Percentiles rank a stretch among this genome's conserved stretches.
These are phyloP conservation scores for Halictus ligatus DNA, from an alignment of 2,888 invertebrate species.

Conservation along the genomic window DNA sequence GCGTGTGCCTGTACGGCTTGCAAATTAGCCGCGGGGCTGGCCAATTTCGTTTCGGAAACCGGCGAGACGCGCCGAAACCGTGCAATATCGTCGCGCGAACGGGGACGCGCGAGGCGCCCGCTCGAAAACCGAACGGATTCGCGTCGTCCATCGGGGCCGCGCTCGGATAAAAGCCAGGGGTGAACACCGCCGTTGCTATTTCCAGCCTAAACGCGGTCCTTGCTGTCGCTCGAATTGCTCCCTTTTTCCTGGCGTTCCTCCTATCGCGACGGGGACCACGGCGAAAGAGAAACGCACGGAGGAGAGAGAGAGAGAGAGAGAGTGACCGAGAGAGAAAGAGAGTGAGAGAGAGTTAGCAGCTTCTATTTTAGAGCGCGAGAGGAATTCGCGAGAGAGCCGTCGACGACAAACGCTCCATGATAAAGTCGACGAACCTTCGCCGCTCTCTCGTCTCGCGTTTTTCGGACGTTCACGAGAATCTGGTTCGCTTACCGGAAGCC, in stretches of 20 bases:
- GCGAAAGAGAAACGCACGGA: not conserved
- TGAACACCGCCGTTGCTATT: conserved; percentile 67
- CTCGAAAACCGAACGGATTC: conserved; percentile 1
- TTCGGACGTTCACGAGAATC: not conserved
- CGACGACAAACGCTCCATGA: not conserved
- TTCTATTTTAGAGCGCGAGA: conserved; percentile 43
- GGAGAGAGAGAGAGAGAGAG: not conserved
- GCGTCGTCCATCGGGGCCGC: not conserved
- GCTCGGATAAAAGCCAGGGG: conserved; percentile 53
- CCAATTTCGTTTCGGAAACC: conserved; percentile 20
- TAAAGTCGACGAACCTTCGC: not conserved
- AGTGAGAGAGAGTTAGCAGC: not conserved
- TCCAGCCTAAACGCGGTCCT: conserved; percentile 57
- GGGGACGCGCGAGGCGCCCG: not conserved
- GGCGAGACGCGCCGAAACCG: not conserved
- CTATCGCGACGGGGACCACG: conserved; percentile 20
- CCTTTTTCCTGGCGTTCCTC: conserved; percentile 61
- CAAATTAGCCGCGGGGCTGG: conserved; percentile 60
- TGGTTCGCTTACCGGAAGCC: conserved; percentile 83
- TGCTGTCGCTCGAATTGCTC: conserved; percentile 19
- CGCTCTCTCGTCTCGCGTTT: not conserved
- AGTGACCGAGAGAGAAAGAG: not conserved
- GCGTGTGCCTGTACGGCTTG: conserved; percentile 52
- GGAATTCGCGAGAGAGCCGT: not conserved
- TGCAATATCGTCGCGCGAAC: not conserved